These are phyloP conservation scores for Oostethus manadensis DNA, from an alignment of 2,113 vertebrate species.

Conservation along the genomic window DNA sequence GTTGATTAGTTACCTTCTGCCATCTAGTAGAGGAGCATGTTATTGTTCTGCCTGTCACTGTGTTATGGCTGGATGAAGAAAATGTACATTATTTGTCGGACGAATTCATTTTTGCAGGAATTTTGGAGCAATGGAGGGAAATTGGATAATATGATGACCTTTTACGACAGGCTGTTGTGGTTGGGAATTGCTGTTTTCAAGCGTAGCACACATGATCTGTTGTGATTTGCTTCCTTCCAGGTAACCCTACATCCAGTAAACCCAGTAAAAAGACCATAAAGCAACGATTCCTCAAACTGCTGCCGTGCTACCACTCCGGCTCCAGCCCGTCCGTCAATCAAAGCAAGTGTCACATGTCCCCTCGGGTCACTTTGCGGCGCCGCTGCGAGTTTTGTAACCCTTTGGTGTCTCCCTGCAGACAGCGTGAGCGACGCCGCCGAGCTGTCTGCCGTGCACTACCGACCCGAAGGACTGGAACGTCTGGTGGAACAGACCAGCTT, in stretches of 20 bases:
- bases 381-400: not conserved
- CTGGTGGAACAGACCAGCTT: slow-evolving; percentile 89
- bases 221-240: slow-evolving; percentile 63
- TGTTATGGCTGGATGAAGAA: too few relatives aligned
- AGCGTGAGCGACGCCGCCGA: slow-evolving; percentile 84
- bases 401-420: slow-evolving; percentile 63
- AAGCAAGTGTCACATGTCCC: slow-evolving; percentile 52
- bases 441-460: slow-evolving; percentile 79
- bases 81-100: too few relatives aligned
- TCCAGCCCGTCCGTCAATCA: slow-evolving; percentile 50
- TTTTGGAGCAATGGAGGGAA: too few relatives aligned
- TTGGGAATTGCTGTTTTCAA: not conserved
- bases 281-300: slow-evolving; percentile 69
- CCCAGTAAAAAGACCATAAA: slow-evolving; percentile 67
- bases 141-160: too few relatives aligned
- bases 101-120: too few relatives aligned
- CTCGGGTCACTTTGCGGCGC: not conserved
- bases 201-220: slow-evolving; percentile 5
- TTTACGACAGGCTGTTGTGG: not conserved
- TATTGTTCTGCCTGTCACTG: too few relatives aligned
- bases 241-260: slow-evolving; percentile 63
- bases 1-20: too few relatives aligned
- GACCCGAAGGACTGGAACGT: slow-evolving; percentile 85
- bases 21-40: too few relatives aligned
- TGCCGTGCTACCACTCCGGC: slow-evolving; percentile 63